Evolutionary conservation across 2,888 invertebrate species (phyloP), one percentile per base, ranked within the genome.

Genomic region (Panorpa germanica): DNA sequence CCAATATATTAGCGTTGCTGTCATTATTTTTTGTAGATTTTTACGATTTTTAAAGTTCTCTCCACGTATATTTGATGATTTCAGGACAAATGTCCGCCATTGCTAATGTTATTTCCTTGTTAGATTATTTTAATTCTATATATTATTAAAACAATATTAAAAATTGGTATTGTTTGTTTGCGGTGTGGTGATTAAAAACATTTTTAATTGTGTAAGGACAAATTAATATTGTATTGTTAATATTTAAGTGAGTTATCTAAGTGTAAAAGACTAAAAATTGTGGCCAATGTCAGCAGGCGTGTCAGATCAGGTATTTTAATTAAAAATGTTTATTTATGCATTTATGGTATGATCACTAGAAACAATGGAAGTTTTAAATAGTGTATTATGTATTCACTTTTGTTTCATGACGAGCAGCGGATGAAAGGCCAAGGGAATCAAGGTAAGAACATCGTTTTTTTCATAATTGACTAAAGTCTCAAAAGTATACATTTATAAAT

Each of bases 251-350:
- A 34, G 43, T n/a, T n/a, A n/a, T n/a, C n/a, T n/a, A n/a, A n/a
- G 57, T 52, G 57, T 53, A 58, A 54, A 57, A 59, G 49, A 51
- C 47, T 45, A 48, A 57, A 64, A 65, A 65, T 61, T 63, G 61
- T 65, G 62, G 72, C 73, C 73, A 73, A 80, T 80, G 80, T 80
- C 77, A 75, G 73, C 80, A 75, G 76, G 77, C 76, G 76, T 78
- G 73, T 74, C 76, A 70, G 78, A 80, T 66, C 78, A 78, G 78
- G 78, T 78, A 76, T 60, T 40, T 36, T 32, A 31, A 35, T 32
- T 31, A 23, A 31, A 36, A 30, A 34, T 34, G 31, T 36, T 38
- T 40, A 31, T 37, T 32, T 29, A 36, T 15, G 22, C 12, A 21
- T 28, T 18, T 12, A 28, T 20, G 10, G n/a, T 20, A 20, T 28